Evolutionary conservation across 2,888 invertebrate species (phyloP).

Genomic region (Cheilosia grossa): DNA sequence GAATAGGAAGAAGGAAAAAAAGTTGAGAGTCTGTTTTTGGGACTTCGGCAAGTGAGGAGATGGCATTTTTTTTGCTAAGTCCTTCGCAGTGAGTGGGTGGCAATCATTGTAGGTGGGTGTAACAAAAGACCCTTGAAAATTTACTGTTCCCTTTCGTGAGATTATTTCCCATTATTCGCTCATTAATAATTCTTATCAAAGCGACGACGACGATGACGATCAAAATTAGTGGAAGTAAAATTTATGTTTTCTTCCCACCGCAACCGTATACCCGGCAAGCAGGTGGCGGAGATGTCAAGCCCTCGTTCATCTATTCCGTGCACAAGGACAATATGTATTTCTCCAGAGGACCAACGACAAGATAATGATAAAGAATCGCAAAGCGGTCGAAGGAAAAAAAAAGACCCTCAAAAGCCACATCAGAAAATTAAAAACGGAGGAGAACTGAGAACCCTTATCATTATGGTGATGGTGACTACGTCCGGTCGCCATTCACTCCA

Average conservation of each 20-base stretch:
- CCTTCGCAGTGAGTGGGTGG: conserved; percentile 59
- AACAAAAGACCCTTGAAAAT: conserved; percentile 69
- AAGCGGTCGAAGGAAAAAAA: conserved; percentile 41
- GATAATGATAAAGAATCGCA: conserved; percentile 59
- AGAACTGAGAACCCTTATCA: conserved; percentile 52
- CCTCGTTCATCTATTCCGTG: conserved; percentile 48
- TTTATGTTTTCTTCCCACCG: conserved; percentile 62
- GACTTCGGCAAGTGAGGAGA: neutral
- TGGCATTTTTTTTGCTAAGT: conserved; percentile 19
- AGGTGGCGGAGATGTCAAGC: conserved; percentile 42
- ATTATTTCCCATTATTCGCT: conserved; percentile 79
- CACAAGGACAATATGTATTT: conserved; percentile 65
- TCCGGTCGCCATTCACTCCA: conserved; percentile 61
- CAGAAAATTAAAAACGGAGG: conserved; percentile 51
- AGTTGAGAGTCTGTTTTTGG: too few species aligned
- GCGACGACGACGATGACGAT: conserved; percentile 55
- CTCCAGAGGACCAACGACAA: neutral
- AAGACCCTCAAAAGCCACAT: conserved; percentile 43
- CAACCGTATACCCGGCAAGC: neutral
- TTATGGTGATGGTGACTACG: conserved; percentile 55
- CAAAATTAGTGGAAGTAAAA: conserved; percentile 62
- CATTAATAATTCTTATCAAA: conserved; percentile 80
- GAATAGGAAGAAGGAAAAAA: too few species aligned
- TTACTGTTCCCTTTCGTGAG: conserved; percentile 76
- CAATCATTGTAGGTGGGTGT: conserved; percentile 55